phyloP scores from a whole-genome alignment of 2,797 vertebrate species.

The Prunella strophiata region DNA sequence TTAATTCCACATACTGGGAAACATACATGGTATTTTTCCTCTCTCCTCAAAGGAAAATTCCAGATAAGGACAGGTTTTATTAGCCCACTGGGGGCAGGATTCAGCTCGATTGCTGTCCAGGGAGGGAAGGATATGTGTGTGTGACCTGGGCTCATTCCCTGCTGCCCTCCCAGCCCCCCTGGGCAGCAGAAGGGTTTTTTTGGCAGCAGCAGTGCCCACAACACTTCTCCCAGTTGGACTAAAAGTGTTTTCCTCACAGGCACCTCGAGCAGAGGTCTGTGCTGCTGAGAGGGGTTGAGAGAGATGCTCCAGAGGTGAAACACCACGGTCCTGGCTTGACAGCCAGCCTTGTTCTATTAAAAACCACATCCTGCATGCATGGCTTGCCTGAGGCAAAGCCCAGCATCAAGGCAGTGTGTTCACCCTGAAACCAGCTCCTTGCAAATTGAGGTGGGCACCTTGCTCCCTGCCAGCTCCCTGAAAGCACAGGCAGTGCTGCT shows the following conservation, averaged over 20 bases:
- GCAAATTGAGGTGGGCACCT: not conserved
- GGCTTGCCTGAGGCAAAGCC: not conserved
- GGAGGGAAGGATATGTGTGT: not conserved
- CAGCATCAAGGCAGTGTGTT: not conserved
- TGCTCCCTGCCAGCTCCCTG: not conserved
- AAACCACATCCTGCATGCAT: not conserved
- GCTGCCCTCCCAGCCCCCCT: not conserved
- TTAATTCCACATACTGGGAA: not conserved
- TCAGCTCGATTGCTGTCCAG: not conserved
- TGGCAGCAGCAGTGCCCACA: not conserved
- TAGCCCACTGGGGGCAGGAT: not conserved
- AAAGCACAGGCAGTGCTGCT: not conserved
- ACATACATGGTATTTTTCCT: not conserved
- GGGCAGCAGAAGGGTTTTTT: not conserved
- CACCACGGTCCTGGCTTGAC: fast-evolving
- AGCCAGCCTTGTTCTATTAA: not conserved
- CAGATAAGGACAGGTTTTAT: not conserved
- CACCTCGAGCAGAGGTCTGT: not conserved
- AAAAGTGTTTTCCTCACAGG: not conserved
- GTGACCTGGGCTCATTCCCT: not conserved
- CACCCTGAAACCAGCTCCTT: not conserved
- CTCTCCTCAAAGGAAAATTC: not conserved
- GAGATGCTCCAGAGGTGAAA: not conserved
- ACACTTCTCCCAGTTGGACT: not conserved
- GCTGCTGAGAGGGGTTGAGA: not conserved